Evolutionary conservation across 2,888 invertebrate genomes (phyloP).

Genomic region (Linhomoeus sp.): DNA sequence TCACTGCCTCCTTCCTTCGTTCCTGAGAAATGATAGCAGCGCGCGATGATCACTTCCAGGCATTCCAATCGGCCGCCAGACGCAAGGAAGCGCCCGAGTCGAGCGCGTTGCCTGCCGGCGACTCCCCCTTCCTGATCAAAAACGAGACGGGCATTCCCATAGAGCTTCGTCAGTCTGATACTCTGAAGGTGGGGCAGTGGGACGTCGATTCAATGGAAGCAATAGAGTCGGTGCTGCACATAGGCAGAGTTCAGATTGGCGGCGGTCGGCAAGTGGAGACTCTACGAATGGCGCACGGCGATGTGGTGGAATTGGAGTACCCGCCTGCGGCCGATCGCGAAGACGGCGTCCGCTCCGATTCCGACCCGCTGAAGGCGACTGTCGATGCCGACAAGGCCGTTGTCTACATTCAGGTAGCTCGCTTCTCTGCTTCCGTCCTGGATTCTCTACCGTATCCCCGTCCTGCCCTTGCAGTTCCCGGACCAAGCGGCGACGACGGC

Average conservation of each 20-base stretch:
- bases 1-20: not conserved
- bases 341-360: no score
- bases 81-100: conserved; percentile 18
- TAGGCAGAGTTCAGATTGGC: no score
- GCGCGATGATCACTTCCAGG: not conserved
- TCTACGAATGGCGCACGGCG: no score
- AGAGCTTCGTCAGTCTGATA: not conserved
- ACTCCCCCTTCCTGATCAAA: conserved; percentile 18
- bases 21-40: not conserved
- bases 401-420: no score
- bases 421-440: no score
- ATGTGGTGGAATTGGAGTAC: no score
- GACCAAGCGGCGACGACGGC: conserved; percentile 10
- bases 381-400: no score
- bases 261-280: no score
- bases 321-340: no score
- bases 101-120: conserved; percentile 16
- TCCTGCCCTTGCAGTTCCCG: conserved; percentile 10
- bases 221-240: no score
- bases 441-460: not conserved
- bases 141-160: conserved; percentile 19
- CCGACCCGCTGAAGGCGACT: no score
- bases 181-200: not conserved
- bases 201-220: no score
- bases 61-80: conserved; percentile 21